Evolutionary conservation across 2,888 invertebrate species (phyloP).

Genomic region (Terebella lapidaria): DNA sequence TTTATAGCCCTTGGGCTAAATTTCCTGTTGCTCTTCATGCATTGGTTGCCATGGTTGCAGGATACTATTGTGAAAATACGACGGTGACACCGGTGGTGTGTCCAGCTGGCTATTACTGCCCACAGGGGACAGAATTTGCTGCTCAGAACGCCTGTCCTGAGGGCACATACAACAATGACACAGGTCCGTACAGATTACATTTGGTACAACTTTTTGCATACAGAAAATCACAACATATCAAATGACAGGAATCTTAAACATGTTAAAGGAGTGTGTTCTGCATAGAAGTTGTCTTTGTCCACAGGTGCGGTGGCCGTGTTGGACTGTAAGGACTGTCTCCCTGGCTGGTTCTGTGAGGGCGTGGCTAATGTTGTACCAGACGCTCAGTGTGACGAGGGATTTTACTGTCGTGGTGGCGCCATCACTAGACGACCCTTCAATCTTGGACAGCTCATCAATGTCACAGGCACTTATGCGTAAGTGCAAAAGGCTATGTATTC

Average conservation of each 20-base stretch:
- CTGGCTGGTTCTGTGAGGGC: conserved; percentile 47
- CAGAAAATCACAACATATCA: too few relatives aligned
- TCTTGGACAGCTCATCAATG: conserved; percentile 32
- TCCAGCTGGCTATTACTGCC: conserved; percentile 45
- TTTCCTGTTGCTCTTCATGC: too few relatives aligned
- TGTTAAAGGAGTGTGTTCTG: too few relatives aligned
- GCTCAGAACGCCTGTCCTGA: conserved; percentile 43
- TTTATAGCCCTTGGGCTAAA: too few relatives aligned
- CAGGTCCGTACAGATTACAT: conserved; percentile 37
- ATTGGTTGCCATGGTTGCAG: too few relatives aligned
- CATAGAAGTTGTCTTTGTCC: too few relatives aligned
- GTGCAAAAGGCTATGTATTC: too few relatives aligned
- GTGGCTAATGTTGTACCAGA: conserved; percentile 37
- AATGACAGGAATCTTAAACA: too few relatives aligned
- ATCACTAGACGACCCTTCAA: conserved; percentile 37
- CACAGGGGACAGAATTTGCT: conserved; percentile 35
- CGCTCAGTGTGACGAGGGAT: conserved; percentile 43
- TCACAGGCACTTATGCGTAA: conserved; percentile 3
- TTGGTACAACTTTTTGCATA: too few relatives aligned
- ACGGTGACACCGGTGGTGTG: conserved; percentile 38
- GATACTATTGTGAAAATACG: conserved; percentile 42
- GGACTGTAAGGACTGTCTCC: conserved; percentile 41
- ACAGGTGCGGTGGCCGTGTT: conserved; percentile 35
- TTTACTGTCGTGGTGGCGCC: conserved; percentile 43
- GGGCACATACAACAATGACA: conserved; percentile 47